Evolutionary conservation across 2,888 invertebrate genomes (phyloP).

Genomic region (Drosophila rellima): DNA sequence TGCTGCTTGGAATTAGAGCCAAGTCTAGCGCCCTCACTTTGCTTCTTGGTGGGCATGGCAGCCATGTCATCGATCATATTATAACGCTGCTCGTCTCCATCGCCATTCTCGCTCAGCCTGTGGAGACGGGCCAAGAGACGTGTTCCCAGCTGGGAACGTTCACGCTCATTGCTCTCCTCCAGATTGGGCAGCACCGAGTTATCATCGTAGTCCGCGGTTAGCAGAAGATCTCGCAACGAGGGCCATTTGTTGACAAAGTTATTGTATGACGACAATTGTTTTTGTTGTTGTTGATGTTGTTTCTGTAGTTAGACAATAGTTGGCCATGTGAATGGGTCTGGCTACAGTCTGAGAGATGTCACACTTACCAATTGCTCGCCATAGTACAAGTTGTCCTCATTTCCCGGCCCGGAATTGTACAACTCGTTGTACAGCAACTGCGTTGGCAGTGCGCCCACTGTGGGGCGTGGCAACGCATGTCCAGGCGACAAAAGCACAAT

Average conservation of each 20-base stretch:
- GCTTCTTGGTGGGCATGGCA: constrained; percentile 69
- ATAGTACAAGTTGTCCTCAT: constrained; percentile 62
- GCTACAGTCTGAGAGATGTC: neutral
- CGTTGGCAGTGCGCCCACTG: constrained; percentile 42
- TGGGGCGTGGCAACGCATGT: constrained; percentile 59
- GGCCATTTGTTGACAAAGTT: constrained; percentile 80
- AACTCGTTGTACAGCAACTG: constrained; percentile 69
- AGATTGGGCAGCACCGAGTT: neutral
- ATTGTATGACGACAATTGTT: constrained; percentile 50
- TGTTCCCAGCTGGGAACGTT: constrained; percentile 36
- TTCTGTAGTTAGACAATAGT: constrained; percentile 27
- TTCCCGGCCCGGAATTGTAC: constrained; percentile 39
- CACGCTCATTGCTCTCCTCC: constrained; percentile 49
- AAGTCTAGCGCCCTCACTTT: constrained; percentile 32
- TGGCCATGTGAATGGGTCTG: neutral
- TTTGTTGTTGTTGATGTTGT: constrained; percentile 40
- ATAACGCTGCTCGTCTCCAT: constrained; percentile 41
- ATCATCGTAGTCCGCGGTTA: constrained; percentile 79
- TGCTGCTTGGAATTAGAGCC: constrained; percentile 72
- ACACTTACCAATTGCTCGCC: constrained; percentile 61
- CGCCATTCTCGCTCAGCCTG: constrained; percentile 52
- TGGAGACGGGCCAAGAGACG: constrained; percentile 71
- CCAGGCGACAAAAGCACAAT: constrained; percentile 61
- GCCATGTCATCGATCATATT: constrained; percentile 53
- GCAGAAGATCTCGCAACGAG: constrained; percentile 74